Evolutionary conservation across 2,113 vertebrate species (phyloP), one percentile per base, ranked within the genome.

Genomic region (Monopterus albus): DNA sequence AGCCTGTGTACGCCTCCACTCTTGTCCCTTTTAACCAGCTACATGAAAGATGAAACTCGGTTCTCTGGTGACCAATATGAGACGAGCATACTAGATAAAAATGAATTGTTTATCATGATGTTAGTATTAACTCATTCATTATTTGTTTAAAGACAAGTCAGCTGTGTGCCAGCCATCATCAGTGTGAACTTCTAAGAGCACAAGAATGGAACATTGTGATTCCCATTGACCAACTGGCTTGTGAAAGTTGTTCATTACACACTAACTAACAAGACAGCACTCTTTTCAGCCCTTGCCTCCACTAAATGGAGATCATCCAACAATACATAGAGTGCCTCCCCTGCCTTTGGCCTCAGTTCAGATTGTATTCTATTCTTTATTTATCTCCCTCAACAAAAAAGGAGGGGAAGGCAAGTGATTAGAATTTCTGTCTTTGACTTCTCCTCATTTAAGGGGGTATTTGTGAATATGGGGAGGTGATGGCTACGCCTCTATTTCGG

Each of bases 301-400:
- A 71, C 91, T 86, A 84, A 87, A 84, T 93, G 91, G 89, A 92
- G 91, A 92, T 89, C 85, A 90, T 91, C 91, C 91, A 93, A 91
- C 90, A 86, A 91, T 91, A 87, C 89, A 82, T 31, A 45, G 55
- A 90, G 87, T 87, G 80, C 82, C 86, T 87, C 73, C 82, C 78
- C 81, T 91, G 84, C 75, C 63, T 85, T 89, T 93, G 92, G 89
- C 87, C 87, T 75, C 23, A 14, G 50, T 87, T 91, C 92, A 93
- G 89, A 89, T 90, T 72, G 78, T 85, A 74, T 87, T 91, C 86
- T 84, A 71, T 84, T 91, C 81, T 84, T 87, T 87, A 84, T 89
- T 90, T 89, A 87, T 89, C 86, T 88, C 84, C 69, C 72, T 82
- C 66, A 75, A 90, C 85, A 83, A 89, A 88, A 89, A 87, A 87